Base-by-base conservation (phyloP, 1,140 invertebrate genomes). In the Rhagoletis pomonella region DNA sequence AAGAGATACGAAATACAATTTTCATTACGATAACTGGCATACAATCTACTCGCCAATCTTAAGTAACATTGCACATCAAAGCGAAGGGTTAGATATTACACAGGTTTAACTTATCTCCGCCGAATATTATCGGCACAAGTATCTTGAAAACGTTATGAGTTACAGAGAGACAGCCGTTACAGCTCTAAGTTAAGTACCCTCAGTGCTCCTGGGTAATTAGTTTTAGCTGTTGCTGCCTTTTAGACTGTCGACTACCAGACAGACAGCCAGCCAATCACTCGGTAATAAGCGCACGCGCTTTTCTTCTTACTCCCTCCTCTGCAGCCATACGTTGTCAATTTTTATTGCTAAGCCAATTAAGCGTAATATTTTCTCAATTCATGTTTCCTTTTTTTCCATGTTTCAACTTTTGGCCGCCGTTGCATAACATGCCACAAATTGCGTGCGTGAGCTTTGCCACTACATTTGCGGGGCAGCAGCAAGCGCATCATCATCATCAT, bases 301-400 rank as follows among this genome's bases (percentile, higher is more conserved):
- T 39, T 4, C 29, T 10, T 3, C 47, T 47, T 44, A 17, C 67
- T 44, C 73, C 50, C 73, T 81, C 47, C 47, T 6, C 47, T 6
- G n/a, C 42, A 9, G 4, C 39, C 29, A 55, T 19, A 44, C 12
- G 47, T 81, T 81, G 73, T 81, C 73, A 81, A 81, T 55, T 81
- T 81, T 81, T 81, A 81, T 81, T 81, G 73, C 73, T 58, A 81
- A 81, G n/a, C 73, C 73, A 81, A 81, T 81, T 81, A 81, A 81
- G 73, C 47, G 50, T 47, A 81, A 81, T 81, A 81, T 81, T 81
- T 73, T 81, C 19, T 47, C 44, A 81, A 81, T 81, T 47, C n/a
- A 47, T 58, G 73, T 81, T 55, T 29, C 73, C 5, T 81, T 58
- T 58, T 81, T 81, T 73, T 73, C 7, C 44, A 0, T 55, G 73